phyloP scores from a whole-genome alignment of 2,797 vertebrate species.

The Betta splendens region DNA sequence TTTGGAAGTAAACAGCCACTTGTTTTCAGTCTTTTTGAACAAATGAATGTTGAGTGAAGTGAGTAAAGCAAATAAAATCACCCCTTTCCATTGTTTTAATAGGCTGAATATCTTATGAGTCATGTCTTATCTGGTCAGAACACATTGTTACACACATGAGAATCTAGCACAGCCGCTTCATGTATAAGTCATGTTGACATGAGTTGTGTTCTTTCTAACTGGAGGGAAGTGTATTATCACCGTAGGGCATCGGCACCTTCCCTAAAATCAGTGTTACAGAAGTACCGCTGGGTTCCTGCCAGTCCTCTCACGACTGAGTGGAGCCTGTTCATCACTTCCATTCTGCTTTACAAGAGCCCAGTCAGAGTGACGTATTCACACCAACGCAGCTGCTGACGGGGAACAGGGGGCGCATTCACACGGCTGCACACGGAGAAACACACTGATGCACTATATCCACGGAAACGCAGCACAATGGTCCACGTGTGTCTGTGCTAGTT shows the following conservation, averaged over 20 bases:
- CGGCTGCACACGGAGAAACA: background rate
- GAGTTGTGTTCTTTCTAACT: background rate
- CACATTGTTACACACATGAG: conserved; percentile 4
- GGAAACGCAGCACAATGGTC: background rate
- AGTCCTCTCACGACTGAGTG: conserved; percentile 11
- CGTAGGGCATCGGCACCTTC: conserved; percentile 1
- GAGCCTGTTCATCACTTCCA: conserved; percentile 6
- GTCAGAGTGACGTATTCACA: conserved; percentile 17
- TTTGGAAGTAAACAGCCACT: background rate
- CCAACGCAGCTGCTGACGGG: conserved; percentile 24
- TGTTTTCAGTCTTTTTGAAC: background rate
- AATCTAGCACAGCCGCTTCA: conserved; percentile 9
- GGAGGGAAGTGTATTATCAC: too few species aligned
- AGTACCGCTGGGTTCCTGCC: background rate
- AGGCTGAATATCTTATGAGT: background rate
- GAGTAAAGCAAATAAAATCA: background rate
- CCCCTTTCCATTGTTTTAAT: background rate
- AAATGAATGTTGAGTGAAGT: background rate
- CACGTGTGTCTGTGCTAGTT: too few species aligned
- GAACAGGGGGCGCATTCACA: conserved; percentile 32
- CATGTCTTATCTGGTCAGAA: background rate
- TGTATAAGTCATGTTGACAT: conserved; percentile 18
- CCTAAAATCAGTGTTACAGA: background rate
- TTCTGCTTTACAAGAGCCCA: conserved; percentile 11
- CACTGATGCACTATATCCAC: conserved; percentile 5